A percentile compares a stretch with the other conserved stretches of the same genome.
Conservation (phyloP, 2,888 invertebrate genomes). For the Brachyopa scutellaris region DNA sequence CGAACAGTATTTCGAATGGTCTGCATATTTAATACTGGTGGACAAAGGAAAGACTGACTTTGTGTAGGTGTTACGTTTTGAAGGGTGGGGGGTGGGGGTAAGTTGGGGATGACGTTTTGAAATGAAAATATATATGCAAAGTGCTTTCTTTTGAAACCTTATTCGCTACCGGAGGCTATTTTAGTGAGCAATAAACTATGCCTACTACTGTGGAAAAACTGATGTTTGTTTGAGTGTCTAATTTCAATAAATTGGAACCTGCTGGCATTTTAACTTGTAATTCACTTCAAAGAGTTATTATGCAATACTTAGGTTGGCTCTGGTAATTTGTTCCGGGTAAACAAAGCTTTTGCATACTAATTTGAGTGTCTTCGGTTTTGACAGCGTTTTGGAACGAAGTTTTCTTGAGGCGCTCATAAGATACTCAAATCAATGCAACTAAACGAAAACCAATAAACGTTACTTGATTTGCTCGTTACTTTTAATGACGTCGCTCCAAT, state of each 20-base stretch:
- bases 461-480: too few species aligned
- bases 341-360: neutral
- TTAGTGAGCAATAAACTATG: constrained; percentile 30
- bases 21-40: neutral
- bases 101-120: neutral
- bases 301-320: neutral
- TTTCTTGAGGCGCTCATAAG: too few species aligned
- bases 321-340: constrained; percentile 10
- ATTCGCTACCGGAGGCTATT: constrained; percentile 22
- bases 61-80: neutral
- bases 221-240: neutral
- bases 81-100: neutral
- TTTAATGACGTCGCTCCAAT: too few species aligned
- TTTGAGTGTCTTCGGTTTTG: neutral
- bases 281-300: neutral
- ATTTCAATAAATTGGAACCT: neutral
- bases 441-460: too few species aligned
- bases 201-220: neutral
- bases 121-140: constrained; percentile 15
- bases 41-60: neutral
- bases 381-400: neutral
- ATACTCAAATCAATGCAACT: too few species aligned
- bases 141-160: constrained; percentile 32
- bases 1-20: neutral
- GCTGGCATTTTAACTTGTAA: neutral